phyloP scores from a whole-genome alignment of 2,888 invertebrate species.

The Platerodrilus igneus region DNA sequence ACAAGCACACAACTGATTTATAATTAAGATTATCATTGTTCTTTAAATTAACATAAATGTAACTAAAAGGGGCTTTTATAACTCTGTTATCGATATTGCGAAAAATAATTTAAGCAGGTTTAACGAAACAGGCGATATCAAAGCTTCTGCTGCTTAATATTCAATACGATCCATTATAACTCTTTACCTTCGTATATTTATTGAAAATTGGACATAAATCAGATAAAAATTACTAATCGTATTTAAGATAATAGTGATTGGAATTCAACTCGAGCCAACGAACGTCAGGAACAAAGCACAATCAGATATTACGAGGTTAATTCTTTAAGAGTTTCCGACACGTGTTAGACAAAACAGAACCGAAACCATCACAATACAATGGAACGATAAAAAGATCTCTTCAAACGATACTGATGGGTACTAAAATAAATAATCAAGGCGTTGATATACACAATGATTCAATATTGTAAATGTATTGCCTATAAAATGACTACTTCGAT shows the following conservation, averaged over 20 bases:
- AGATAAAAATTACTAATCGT: slow-evolving; percentile 25
- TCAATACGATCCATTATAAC: too few relatives aligned
- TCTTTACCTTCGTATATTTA: too few relatives aligned
- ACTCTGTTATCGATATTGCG: too few relatives aligned
- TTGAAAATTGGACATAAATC: slow-evolving; percentile 21
- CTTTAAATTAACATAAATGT: too few relatives aligned
- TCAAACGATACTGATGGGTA: slow-evolving; percentile 20
- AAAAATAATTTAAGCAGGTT: too few relatives aligned
- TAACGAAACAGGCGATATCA: too few relatives aligned
- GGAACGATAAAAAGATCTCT: slow-evolving; percentile 25
- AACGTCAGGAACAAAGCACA: slow-evolving; percentile 20
- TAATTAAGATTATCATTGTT: too few relatives aligned
- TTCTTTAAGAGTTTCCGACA: slow-evolving; percentile 26
- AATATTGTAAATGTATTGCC: slow-evolving; percentile 20
- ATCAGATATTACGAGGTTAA: slow-evolving; percentile 26
- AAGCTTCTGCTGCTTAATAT: too few relatives aligned
- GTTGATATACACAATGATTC: slow-evolving; percentile 24
- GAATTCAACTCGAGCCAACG: slow-evolving; percentile 14
- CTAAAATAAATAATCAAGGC: slow-evolving; percentile 29
- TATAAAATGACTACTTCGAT: slow-evolving; percentile 19
- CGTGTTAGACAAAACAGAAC: slow-evolving; percentile 18
- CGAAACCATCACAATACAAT: slow-evolving; percentile 7
- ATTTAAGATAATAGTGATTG: slow-evolving; percentile 15
- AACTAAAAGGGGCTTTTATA: too few relatives aligned
- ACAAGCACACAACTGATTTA: too few relatives aligned